Conservation (phyloP, 1,140 invertebrate species). For the Conus ventricosus region DNA sequence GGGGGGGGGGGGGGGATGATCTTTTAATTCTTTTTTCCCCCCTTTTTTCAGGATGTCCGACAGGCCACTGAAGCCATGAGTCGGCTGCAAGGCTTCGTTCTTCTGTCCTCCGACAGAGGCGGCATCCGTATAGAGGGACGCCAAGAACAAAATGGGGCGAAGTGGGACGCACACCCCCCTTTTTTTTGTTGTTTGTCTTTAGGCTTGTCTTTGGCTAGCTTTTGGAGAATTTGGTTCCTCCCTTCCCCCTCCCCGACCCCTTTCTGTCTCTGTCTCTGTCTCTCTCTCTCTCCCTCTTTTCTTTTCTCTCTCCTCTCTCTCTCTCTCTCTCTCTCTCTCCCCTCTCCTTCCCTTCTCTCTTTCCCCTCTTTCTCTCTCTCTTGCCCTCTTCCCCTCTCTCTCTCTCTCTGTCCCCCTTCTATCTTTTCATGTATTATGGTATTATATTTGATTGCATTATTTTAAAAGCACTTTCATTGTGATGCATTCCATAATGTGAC, state of each 20-base stretch:
- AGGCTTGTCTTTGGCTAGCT: neutral
- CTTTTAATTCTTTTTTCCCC: no score
- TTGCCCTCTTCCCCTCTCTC: neutral
- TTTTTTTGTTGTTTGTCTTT: neutral
- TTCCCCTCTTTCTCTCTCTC: neutral
- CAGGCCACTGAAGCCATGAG: slow-evolving; percentile 93
- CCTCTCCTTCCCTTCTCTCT: neutral
- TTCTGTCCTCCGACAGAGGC: slow-evolving; percentile 93
- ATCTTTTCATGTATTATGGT: neutral
- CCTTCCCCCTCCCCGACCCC: neutral
- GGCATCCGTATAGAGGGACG: slow-evolving; percentile 98
- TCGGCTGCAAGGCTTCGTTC: slow-evolving; percentile 93
- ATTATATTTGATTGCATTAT: no score
- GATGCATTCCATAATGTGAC: no score
- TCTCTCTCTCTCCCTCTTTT: slow-evolving; percentile 8
- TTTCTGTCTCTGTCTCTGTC: neutral
- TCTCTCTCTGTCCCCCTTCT: neutral
- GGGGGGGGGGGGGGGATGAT: no score
- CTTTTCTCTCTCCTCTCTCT: neutral
- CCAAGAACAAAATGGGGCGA: slow-evolving; percentile 98
- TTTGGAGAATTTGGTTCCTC: neutral
- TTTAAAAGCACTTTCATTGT: no score
- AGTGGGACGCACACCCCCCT: slow-evolving; percentile 75
- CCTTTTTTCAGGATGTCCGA: slow-evolving; percentile 83
- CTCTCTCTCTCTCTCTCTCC: slow-evolving; percentile 9